Evolutionary conservation across 1,140 invertebrate species (phyloP).

Genomic region (Zaprionus camerounensis): DNA sequence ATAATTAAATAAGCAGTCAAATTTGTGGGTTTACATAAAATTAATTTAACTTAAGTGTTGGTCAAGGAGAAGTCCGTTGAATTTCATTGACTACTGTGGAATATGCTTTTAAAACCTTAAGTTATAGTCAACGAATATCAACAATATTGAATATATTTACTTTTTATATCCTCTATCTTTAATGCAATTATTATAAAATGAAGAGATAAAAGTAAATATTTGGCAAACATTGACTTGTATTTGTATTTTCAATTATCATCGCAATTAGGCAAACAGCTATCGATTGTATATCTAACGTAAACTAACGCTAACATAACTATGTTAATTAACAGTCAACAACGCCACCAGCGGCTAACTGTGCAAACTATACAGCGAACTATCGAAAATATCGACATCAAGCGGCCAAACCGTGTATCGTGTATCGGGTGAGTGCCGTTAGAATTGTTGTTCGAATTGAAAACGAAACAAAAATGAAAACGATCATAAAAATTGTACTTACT

Average conservation of each 20-base stretch:
- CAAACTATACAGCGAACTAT: constrained; percentile 20
- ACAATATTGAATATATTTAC: background rate
- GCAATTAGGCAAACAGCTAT: background rate
- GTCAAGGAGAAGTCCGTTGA: background rate
- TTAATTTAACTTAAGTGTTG: background rate
- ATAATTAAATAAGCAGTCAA: background rate
- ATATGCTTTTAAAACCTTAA: no score
- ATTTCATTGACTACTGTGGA: no score
- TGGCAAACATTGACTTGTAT: background rate
- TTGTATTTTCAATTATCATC: constrained; percentile 4
- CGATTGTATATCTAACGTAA: constrained; percentile 3
- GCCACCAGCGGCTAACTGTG: constrained; percentile 16
- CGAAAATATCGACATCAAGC: constrained; percentile 7
- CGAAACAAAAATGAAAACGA: background rate
- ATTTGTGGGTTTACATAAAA: background rate
- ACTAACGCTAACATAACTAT: constrained; percentile 1
- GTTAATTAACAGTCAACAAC: constrained; percentile 31
- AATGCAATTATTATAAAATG: background rate
- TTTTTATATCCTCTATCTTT: background rate
- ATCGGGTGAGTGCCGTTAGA: constrained; percentile 3
- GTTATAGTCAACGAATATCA: background rate
- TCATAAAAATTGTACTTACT: constrained; percentile 62
- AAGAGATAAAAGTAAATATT: background rate
- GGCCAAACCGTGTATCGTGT: background rate
- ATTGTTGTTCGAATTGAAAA: constrained; percentile 5